Conservation (phyloP, 1,140 invertebrate species). For the Sycophaga agraensis region DNA sequence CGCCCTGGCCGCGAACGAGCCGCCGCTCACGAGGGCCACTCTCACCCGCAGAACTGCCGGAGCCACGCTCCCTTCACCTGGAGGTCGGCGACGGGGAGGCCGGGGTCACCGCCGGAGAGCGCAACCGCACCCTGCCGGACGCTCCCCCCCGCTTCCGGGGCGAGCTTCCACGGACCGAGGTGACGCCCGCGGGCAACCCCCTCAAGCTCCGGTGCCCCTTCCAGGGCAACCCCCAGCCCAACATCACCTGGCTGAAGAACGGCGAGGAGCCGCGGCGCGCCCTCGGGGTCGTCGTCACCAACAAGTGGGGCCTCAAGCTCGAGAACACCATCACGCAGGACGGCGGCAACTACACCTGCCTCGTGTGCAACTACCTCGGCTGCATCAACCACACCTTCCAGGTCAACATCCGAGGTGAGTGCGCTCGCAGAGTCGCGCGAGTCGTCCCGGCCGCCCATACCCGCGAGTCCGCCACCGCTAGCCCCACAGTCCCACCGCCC, state of each 20-base stretch:
- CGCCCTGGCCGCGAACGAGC: too few relatives aligned
- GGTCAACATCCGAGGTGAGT: slow-evolving; percentile 75
- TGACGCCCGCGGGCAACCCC: slow-evolving; percentile 70
- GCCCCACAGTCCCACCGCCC: too few relatives aligned
- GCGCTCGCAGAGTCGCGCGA: too few relatives aligned
- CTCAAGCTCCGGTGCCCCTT: slow-evolving; percentile 67
- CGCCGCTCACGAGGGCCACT: too few relatives aligned
- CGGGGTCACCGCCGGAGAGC: slow-evolving; percentile 41
- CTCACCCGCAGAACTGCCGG: slow-evolving; percentile 33
- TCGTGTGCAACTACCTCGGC: slow-evolving; percentile 75
- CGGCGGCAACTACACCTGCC: slow-evolving; percentile 82
- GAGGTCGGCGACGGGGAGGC: slow-evolving; percentile 33
- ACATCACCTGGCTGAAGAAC: slow-evolving; percentile 79
- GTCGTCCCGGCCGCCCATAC: too few relatives aligned
- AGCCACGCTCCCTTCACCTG: slow-evolving; percentile 48
- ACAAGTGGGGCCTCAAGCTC: slow-evolving; percentile 70
- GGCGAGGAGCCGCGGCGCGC: slow-evolving; percentile 61
- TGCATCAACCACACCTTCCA: slow-evolving; percentile 75
- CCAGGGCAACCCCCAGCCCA: slow-evolving; percentile 72
- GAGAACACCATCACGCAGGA: slow-evolving; percentile 77
- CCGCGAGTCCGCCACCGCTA: too few relatives aligned
- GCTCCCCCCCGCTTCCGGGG: slow-evolving; percentile 37
- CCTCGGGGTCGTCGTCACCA: slow-evolving; percentile 61
- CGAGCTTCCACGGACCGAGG: slow-evolving; percentile 58
- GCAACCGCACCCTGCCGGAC: slow-evolving; percentile 48